Evolutionary conservation across 2,888 invertebrate genomes (phyloP).

Genomic region (Chorisops tibialis): DNA sequence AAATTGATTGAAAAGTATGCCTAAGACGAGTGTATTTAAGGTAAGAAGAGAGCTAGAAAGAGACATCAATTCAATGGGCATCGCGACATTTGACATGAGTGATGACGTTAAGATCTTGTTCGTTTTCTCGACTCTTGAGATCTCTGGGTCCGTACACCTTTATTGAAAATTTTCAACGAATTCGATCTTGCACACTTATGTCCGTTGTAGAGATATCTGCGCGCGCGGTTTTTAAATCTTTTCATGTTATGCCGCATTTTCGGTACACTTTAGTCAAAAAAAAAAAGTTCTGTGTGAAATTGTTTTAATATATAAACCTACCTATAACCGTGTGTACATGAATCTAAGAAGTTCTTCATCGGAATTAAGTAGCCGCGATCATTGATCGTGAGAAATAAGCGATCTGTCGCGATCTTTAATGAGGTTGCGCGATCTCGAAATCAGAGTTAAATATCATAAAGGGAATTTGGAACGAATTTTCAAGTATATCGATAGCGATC

Average conservation of each 20-base stretch:
- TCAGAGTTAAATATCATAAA: too few relatives aligned
- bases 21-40: conserved; percentile 2
- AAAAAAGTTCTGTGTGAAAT: too few relatives aligned
- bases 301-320: too few relatives aligned
- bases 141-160: conserved; percentile 8
- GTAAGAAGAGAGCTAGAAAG: not conserved
- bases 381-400: too few relatives aligned
- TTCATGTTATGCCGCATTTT: not conserved
- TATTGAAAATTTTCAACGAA: conserved; percentile 13
- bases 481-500: too few relatives aligned
- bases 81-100: conserved; percentile 25
- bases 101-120: conserved; percentile 26
- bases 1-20: not conserved
- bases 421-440: too few relatives aligned
- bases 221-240: conserved; percentile 5
- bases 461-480: too few relatives aligned
- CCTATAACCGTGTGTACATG: too few relatives aligned
- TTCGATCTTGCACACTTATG: conserved; percentile 13
- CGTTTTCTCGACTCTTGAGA: conserved; percentile 10
- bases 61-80: conserved; percentile 15
- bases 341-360: too few relatives aligned
- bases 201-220: not conserved
- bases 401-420: too few relatives aligned
- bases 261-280: too few relatives aligned
- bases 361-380: too few relatives aligned